Evolutionary conservation across 2,888 invertebrate genomes (phyloP), one percentile per base, ranked within the genome.

Genomic region (Nycteola revayana): DNA sequence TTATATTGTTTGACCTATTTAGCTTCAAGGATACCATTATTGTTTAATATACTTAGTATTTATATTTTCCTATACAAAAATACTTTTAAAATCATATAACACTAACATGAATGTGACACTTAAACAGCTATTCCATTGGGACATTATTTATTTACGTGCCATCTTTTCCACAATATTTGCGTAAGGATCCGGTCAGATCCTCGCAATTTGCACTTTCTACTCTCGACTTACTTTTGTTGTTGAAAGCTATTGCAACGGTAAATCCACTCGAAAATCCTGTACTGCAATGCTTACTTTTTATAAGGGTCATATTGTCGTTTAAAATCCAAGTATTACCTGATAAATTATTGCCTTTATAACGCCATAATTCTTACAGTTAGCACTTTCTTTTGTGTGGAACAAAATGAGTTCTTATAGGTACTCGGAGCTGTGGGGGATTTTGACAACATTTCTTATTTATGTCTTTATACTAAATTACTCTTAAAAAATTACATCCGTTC

Each of bases 231-330:
- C 49, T 42, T 51, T 38, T 40, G 30, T 44, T 55, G 46, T 41
- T 43, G 32, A 45, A 51, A 36, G 49, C 27, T 35, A 41, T 49
- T 45, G 45, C 33, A 48, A 54, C 42, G 33, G 49, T 51, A 36
- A 49, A 43, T 37, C 32, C 42, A 51, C 35, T 37, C 35, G 25
- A 32, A 42, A 25, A 33, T 36, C 44, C 11, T 35, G 22, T 49
- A 40, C 36, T 23, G 25, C 25, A 9, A 9, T 28, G 21, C 36
- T 47, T 31, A 43, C 32, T 32, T 40, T 31, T 50, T 28, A 34
- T 47, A 50, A 40, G 40, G 33, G 34, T 40, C 36, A 51, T 55
- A 3, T 36, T 36, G 25, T 23, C 27, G 36, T 30, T 42, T 35
- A 35, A 32, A 38, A 21, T 25, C 25, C 27, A 20, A 9, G 6